phyloP scores from a whole-genome alignment of 2,888 invertebrate species.

The Oxytorus armatus region DNA sequence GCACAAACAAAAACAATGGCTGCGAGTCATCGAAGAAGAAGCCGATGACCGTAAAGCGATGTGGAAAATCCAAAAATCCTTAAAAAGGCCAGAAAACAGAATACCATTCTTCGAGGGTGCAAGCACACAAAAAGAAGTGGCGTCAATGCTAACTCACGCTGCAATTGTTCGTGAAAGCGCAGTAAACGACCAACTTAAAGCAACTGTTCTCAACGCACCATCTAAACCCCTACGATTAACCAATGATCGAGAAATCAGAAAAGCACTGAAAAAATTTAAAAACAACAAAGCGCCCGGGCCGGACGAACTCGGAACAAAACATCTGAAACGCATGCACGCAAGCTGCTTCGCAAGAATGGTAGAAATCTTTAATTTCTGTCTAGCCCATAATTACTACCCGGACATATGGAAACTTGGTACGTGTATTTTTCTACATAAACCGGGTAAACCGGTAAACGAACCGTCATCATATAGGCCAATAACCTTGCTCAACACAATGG shows the following conservation, averaged over 20 bases:
- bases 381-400: slow-evolving; percentile 29
- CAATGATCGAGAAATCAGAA: slow-evolving; percentile 21
- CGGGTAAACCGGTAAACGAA: slow-evolving; percentile 26
- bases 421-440: slow-evolving; percentile 45
- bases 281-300: slow-evolving; percentile 21
- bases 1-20: slow-evolving; percentile 35
- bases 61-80: slow-evolving; percentile 45
- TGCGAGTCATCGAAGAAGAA: slow-evolving; percentile 28
- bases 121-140: slow-evolving; percentile 15
- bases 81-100: slow-evolving; percentile 28
- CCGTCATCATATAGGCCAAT: slow-evolving; percentile 52
- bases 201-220: not conserved
- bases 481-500: too few relatives aligned
- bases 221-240: slow-evolving; percentile 24
- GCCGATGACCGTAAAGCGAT: slow-evolving; percentile 39
- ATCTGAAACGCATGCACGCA: slow-evolving; percentile 20
- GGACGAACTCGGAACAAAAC: not conserved
- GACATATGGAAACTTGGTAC: slow-evolving; percentile 36
- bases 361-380: slow-evolving; percentile 26
- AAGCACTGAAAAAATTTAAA: slow-evolving; percentile 29
- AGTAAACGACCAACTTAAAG: slow-evolving; percentile 9
- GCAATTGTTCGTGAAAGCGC: slow-evolving; percentile 13
- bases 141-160: not conserved
- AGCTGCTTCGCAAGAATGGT: slow-evolving; percentile 14
- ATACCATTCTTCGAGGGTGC: slow-evolving; percentile 27